A percentile compares a stretch with the other conserved stretches of the same genome.
Conservation (phyloP, 23 tunicate genomes). For the Styela clava region DNA sequence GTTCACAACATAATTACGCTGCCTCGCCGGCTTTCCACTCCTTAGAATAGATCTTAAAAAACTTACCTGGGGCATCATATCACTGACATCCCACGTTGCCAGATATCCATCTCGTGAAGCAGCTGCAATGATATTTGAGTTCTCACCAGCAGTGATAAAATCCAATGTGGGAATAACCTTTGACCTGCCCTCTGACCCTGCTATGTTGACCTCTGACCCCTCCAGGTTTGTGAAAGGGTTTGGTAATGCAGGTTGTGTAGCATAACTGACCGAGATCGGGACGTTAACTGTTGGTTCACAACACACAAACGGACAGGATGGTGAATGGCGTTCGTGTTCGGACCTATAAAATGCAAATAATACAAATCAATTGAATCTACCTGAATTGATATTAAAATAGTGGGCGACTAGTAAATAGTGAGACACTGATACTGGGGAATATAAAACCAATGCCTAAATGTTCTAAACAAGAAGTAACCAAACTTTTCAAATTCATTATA, state of each 20-base stretch:
- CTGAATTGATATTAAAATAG: too few relatives aligned
- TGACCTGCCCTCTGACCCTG: background rate
- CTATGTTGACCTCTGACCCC: background rate
- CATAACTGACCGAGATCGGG: slow-evolving; percentile 7
- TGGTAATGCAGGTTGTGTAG: slow-evolving; percentile 23
- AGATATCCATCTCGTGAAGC: slow-evolving; percentile 4
- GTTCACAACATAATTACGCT: too few relatives aligned
- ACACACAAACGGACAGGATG: slow-evolving; percentile 27
- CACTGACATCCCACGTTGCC: slow-evolving; percentile 6
- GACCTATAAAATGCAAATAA: slow-evolving; percentile 8
- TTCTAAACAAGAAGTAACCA: too few relatives aligned
- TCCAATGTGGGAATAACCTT: background rate
- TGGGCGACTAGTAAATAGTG: too few relatives aligned
- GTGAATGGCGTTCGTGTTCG: slow-evolving; percentile 32
- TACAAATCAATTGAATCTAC: too few relatives aligned
- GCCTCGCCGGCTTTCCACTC: too few relatives aligned
- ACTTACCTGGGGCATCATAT: slow-evolving; percentile 9
- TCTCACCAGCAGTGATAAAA: slow-evolving; percentile 10
- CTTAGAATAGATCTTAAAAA: too few relatives aligned
- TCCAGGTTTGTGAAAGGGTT: background rate
- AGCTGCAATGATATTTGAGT: background rate
- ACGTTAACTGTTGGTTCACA: slow-evolving; percentile 25
- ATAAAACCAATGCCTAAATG: too few relatives aligned
- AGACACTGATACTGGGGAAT: too few relatives aligned
- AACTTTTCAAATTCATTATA: too few relatives aligned